Evolutionary conservation across 1,140 invertebrate species (phyloP), one percentile per base, ranked within the genome.

Genomic region (Anastrepha ludens): DNA sequence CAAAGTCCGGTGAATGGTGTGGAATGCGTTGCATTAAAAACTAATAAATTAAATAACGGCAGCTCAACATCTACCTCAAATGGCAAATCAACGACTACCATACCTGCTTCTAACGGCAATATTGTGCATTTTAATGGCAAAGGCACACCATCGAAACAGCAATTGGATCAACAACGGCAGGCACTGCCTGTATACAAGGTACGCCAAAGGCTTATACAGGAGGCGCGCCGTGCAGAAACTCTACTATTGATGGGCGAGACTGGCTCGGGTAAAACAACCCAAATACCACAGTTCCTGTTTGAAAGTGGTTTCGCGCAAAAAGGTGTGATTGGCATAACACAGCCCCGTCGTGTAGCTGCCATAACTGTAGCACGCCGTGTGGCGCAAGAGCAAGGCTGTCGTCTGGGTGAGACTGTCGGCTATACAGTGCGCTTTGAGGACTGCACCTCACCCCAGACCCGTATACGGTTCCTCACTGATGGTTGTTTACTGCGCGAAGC

Each of bases 341-440:
- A 98, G 93, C 98, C 98, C 1, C 94, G 98, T 65, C 94, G 98
- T 90, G 97, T 99, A 2, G 98, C 98, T 1, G 98, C 98, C 1
- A 96, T 98, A 0, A 97, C 97, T 39, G 94, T 99, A 9, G 97
- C 98, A 2, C 95, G 96, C 86, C 94, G 98, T 89, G 98, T 99
- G 0, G 97, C 98, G 0, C 94, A 96, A 89, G 98, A 99, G 93
- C 95, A 94, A 94, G 55, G 92, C 90, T 50, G 91, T 88, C 98
- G 98, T 93, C 95, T 94, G 94, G 93, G 92, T 0, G 94, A 95
- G 88, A 90, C 88, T 0, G 93, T 93, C 0, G 94, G 91, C 92
- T 99, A 99, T 91, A 96, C 96, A 89, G 98, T 99, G 0, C 95
- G 99, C 89, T 99, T 99, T 94, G 97, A 99, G 92, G 97, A 98